Evolutionary conservation across 1,140 invertebrate species (phyloP).

Genomic region (Drosophila cardini): DNA sequence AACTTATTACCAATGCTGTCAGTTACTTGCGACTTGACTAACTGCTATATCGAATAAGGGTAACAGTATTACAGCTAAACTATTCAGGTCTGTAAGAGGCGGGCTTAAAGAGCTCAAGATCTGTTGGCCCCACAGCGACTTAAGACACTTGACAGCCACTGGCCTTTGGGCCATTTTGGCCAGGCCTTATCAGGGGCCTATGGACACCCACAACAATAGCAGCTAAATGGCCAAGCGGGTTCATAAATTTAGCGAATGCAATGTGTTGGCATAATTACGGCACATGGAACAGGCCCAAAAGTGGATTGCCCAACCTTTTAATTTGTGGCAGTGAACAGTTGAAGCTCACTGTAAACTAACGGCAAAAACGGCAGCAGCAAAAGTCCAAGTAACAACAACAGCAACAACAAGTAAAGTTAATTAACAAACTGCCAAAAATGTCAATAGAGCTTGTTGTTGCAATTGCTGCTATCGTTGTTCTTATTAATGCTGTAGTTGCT

Average conservation of each 20-base stretch:
- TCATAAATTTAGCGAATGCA: conserved; percentile 73
- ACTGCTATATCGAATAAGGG: conserved; percentile 61
- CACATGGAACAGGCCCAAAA: conserved; percentile 72
- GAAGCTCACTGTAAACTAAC: conserved; percentile 64
- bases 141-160: conserved; percentile 77
- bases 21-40: conserved; percentile 13
- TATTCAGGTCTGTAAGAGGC: conserved; percentile 38
- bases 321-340: conserved; percentile 64
- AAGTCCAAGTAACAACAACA: conserved; percentile 30
- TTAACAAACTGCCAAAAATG: conserved; percentile 84
- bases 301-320: conserved; percentile 80
- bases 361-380: conserved; percentile 43
- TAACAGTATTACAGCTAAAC: conserved; percentile 27
- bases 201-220: conserved; percentile 53
- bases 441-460: conserved; percentile 62
- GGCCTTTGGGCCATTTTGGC: conserved; percentile 77
- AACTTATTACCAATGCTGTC: conserved; percentile 10
- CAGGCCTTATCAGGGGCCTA: conserved; percentile 76
- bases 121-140: conserved; percentile 23
- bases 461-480: conserved; percentile 39
- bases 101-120: conserved; percentile 24
- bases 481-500: conserved; percentile 33
- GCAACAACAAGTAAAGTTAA: conserved; percentile 71
- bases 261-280: conserved; percentile 80
- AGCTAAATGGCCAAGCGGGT: conserved; percentile 68